Base-by-base conservation (phyloP, 2,797 vertebrate species). In the Garrulus glandarius region DNA sequence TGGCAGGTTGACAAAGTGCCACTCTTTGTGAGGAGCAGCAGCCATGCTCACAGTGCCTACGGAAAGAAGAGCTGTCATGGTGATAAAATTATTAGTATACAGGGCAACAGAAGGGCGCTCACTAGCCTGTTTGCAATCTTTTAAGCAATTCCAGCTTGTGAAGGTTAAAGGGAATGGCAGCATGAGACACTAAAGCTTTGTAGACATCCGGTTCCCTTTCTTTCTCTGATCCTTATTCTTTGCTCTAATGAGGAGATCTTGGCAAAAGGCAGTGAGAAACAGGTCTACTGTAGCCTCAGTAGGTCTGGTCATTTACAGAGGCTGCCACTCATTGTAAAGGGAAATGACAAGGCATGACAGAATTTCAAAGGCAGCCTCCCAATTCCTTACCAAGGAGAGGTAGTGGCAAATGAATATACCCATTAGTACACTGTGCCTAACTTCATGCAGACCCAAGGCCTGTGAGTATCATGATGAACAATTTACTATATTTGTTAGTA, bases 91-190 rank as follows among this genome's bases (percentile, higher is more conserved):
- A 89, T 87, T 91, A 67, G 34, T 63, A 76, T 65, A 69, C 71
- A 72, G 67, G 78, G 46, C 44, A 96, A 94, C 59, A 95, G 76
- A 90, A 94, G 50, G 78, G 61, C 57, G 82, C 55, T 92, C 56
- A 47, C 55, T 59, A 60, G 55, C 14, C 27, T 92, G 32, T 41
- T 92, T 96, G 78, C 79, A 92, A 94, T 89, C 60, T 81, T 94
- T 89, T 65, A 89, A 78, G 61, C 71, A 89, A 93, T 91, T 93
- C 32, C 63, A 74, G 29, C 47, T 76, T 84, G 53, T 63, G 56
- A 77, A 95, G 41, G 59, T 92, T 93, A 94, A 93, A 96, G 63
- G 21, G 52, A 84, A 70, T 63, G 27, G 4, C 70, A 86, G 60
- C 22, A 34, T 27, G 47, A 92, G 46, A 82, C 56, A 30, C 24